These are phyloP conservation scores for Sminthurides aquaticus DNA, from an alignment of 2,888 invertebrate genomes.

Conservation along the genomic window DNA sequence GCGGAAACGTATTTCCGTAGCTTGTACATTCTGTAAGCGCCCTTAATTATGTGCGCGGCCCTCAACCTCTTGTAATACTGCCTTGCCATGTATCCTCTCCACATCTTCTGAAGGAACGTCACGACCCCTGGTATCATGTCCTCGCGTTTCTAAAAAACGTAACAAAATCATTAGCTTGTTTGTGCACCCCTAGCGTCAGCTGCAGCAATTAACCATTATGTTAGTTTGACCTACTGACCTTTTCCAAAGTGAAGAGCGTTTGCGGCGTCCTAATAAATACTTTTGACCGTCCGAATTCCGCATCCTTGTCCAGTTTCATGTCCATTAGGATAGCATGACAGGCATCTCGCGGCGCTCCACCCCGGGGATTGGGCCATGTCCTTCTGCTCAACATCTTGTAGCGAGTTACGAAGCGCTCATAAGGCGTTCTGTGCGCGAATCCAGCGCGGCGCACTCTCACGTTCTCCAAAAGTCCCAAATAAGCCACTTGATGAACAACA, in stretches of 20 bases:
- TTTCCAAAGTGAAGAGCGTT: conserved; percentile 83
- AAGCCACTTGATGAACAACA: conserved; percentile 51
- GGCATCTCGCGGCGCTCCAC: conserved; percentile 69
- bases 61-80: conserved; percentile 73
- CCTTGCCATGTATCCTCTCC: conserved; percentile 75
- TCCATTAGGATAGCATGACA: conserved; percentile 76
- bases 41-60: conserved; percentile 74
- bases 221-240: conserved; percentile 46
- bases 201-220: neutral
- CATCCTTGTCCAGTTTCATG: conserved; percentile 68
- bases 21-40: conserved; percentile 72
- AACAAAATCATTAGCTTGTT: neutral
- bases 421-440: conserved; percentile 90
- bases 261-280: conserved; percentile 88
- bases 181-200: too few relatives aligned
- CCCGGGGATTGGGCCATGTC: conserved; percentile 94
- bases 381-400: conserved; percentile 94
- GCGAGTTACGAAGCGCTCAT: conserved; percentile 62
- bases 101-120: conserved; percentile 87
- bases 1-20: conserved; percentile 62
- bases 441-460: conserved; percentile 92
- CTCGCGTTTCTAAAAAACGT: conserved; percentile 57
- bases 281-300: conserved; percentile 91
- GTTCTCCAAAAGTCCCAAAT: conserved; percentile 41
- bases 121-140: conserved; percentile 85